A percentile compares a stretch with the other conserved stretches of the same genome.
Conservation (phyloP, 2,888 invertebrate species). For the Chelonus formosanus region DNA sequence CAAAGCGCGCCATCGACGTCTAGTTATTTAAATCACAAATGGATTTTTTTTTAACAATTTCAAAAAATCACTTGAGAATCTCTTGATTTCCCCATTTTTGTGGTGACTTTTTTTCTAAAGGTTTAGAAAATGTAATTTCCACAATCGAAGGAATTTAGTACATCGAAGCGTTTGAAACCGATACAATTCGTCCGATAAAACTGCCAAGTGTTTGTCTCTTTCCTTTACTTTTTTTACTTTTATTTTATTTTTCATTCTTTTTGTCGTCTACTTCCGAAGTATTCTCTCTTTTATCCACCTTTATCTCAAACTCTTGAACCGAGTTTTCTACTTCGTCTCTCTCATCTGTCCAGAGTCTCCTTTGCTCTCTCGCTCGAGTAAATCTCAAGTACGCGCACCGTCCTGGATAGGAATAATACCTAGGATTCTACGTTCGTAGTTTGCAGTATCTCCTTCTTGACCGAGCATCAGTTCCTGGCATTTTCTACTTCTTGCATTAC, state of each 20-base stretch:
- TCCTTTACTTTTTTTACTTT: slow-evolving; percentile 17
- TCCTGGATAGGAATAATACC: slow-evolving; percentile 33
- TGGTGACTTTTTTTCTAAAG: not conserved
- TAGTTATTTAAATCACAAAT: too few relatives aligned
- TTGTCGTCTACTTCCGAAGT: slow-evolving; percentile 12
- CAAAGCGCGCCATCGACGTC: too few relatives aligned
- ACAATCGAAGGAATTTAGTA: slow-evolving; percentile 49
- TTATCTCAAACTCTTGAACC: slow-evolving; percentile 30
- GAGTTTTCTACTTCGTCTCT: slow-evolving; percentile 36
- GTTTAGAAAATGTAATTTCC: slow-evolving; percentile 56
- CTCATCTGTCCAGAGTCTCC: slow-evolving; percentile 21
- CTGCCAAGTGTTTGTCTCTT: slow-evolving; percentile 38
- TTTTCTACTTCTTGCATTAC: slow-evolving; percentile 13
- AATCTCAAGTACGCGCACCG: slow-evolving; percentile 40
- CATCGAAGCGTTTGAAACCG: slow-evolving; percentile 53
- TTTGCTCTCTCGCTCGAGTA: slow-evolving; percentile 39
- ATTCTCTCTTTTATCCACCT: slow-evolving; percentile 33
- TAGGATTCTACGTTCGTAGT: slow-evolving; percentile 28
- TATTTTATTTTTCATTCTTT: slow-evolving; percentile 8
- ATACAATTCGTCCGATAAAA: slow-evolving; percentile 55
- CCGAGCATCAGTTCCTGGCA: slow-evolving; percentile 10
- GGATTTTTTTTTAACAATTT: too few relatives aligned
- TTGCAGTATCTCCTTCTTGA: slow-evolving; percentile 16
- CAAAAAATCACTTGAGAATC: too few relatives aligned
- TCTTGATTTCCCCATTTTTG: not conserved